Evolutionary conservation across 2,113 vertebrate genomes (phyloP), one percentile per base, ranked within the genome.

Genomic region (Gambusia holbrooki): DNA sequence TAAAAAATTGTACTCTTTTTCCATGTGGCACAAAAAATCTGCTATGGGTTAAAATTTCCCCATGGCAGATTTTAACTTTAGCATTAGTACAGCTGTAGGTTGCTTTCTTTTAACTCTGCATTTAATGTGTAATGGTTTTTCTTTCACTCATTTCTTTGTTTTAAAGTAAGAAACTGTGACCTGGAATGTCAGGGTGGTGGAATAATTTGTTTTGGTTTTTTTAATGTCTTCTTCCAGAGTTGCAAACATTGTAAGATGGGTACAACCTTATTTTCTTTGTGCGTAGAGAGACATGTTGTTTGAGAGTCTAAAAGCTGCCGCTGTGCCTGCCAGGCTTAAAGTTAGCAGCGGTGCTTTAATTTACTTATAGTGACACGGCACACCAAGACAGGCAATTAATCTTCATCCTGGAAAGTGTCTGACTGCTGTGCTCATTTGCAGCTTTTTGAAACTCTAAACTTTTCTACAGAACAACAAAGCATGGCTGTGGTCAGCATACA

Each of bases 391-490:
- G 51, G 9, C 32, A 0, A 40, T 17, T 32, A 15, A n/a, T 27
- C 65, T 54, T 28, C 60, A 27, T 14, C 22, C 35, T 64, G 29
- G 40, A 76, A 68, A 48, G 63, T 25, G 45, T 45, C 28, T 73
- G 2, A 58, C 27, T 17, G 12, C 32, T 19, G 10, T 33, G 60
- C 42, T 66, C 0, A 35, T 68, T 42, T 28, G 22, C 64, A 54
- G 15, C 42, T 65, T 37, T 73, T 35, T 29, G 19, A 40, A 79
- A 30, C 15, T 68, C 28, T 51, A 45, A 17, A 48, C 28, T 10
- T 72, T 61, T 69, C 17, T 22, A 73, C 69, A 58, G 33, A 29
- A 22, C 28, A 77, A 25, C 11, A 62, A 29, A 9, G 35, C 25
- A 17, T 33, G 51, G 1, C 28, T 32, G 10, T 61, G 51, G 54